These are phyloP conservation scores for Dinomys branickii DNA, from an alignment of 2,113 vertebrate genomes.

Conservation along the genomic window DNA sequence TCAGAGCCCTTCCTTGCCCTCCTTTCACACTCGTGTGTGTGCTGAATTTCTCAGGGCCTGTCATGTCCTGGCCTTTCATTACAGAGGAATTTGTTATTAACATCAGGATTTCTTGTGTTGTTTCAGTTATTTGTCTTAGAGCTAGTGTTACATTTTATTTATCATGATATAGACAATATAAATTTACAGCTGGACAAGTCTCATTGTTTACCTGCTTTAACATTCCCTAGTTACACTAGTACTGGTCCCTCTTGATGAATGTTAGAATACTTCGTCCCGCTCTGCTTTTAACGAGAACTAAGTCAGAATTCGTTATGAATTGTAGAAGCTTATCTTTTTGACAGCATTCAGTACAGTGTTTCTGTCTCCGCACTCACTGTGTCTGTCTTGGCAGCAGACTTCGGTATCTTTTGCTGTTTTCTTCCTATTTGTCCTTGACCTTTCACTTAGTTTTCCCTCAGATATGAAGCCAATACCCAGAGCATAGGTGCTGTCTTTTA, in stretches of 20 bases:
- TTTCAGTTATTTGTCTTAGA: neutral
- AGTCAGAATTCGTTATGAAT: neutral
- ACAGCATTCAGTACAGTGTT: neutral
- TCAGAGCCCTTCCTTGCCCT: neutral
- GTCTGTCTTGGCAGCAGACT: neutral
- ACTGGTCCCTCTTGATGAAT: neutral
- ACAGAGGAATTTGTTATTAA: slow-evolving; percentile 9
- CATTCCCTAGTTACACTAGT: neutral
- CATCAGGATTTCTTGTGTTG: neutral
- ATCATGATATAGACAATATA: neutral
- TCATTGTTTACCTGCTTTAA: neutral
- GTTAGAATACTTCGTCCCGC: neutral
- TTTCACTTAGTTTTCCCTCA: neutral
- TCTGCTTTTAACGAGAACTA: slow-evolving; percentile 15
- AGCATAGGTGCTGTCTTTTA: neutral
- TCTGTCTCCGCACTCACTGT: neutral
- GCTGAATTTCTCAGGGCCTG: neutral
- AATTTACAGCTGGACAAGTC: neutral
- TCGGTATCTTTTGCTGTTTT: neutral
- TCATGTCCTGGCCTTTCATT: neutral
- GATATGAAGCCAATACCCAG: neutral
- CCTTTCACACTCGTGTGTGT: neutral
- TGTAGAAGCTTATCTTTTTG: neutral
- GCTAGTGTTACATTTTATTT: neutral
- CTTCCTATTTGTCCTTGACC: neutral